Evolutionary conservation across 2,113 vertebrate species (phyloP).

Genomic region (Maccullochella peelii): DNA sequence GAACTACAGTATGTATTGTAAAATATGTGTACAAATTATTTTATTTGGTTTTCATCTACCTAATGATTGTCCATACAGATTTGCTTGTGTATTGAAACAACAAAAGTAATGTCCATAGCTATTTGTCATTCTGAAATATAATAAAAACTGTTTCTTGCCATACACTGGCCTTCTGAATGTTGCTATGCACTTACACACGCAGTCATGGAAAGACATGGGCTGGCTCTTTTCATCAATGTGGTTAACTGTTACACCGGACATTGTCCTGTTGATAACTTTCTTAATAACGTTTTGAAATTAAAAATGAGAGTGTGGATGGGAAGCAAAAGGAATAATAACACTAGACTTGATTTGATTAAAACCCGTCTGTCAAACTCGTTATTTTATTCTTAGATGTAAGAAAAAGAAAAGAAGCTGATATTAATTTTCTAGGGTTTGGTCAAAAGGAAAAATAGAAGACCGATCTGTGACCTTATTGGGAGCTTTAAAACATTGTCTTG

Average conservation of each 20-base stretch:
- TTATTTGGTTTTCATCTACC: constrained; percentile 92
- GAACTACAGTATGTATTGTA: constrained; percentile 92
- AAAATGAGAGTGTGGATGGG: background rate
- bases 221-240: constrained; percentile 9
- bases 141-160: constrained; percentile 83
- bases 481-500: constrained; percentile 5
- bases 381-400: constrained; percentile 12
- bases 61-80: constrained; percentile 92
- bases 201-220: constrained; percentile 9
- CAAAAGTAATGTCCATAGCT: constrained; percentile 93
- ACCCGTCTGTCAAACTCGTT: constrained; percentile 10
- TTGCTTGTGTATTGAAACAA: constrained; percentile 93
- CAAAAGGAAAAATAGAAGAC: background rate
- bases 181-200: background rate
- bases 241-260: constrained; percentile 12
- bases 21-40: constrained; percentile 96
- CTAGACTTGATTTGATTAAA: constrained; percentile 37
- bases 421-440: background rate
- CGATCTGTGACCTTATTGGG: constrained; percentile 3
- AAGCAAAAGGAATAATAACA: constrained; percentile 15
- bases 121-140: constrained; percentile 92
- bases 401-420: background rate
- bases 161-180: constrained; percentile 23
- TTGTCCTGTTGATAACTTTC: constrained; percentile 12
- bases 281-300: constrained; percentile 31